Conservation (phyloP, 2,888 invertebrate species). For the Sericinus montela region DNA sequence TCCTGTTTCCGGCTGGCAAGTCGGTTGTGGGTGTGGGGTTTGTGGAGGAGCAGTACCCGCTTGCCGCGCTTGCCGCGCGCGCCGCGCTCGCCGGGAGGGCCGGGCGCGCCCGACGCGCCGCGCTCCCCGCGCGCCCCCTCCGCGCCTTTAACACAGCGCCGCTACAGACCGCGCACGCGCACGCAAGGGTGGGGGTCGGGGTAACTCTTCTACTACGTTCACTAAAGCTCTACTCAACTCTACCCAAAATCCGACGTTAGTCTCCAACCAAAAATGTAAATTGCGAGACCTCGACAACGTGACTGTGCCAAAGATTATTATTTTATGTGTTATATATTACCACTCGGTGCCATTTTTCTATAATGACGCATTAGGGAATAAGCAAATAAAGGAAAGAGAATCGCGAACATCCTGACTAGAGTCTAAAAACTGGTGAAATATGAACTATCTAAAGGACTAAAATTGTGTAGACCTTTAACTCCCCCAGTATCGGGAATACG, state of each 20-base stretch:
- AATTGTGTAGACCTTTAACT: too few relatives aligned
- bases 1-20: neutral
- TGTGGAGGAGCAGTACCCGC: conserved; percentile 91
- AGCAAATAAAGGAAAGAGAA: too few relatives aligned
- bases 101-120: conserved; percentile 88
- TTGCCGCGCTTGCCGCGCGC: conserved; percentile 95
- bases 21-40: conserved; percentile 4
- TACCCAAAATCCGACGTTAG: neutral
- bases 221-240: neutral
- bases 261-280: neutral
- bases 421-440: too few relatives aligned
- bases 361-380: too few relatives aligned
- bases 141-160: conserved; percentile 67
- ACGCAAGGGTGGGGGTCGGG: neutral
- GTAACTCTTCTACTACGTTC: neutral
- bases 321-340: too few relatives aligned
- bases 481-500: too few relatives aligned
- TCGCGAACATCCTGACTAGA: too few relatives aligned
- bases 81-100: conserved; percentile 92
- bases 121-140: conserved; percentile 87
- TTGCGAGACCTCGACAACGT: neutral
- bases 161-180: conserved; percentile 1
- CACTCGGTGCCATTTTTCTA: too few relatives aligned
- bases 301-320: too few relatives aligned
- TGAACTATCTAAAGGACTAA: too few relatives aligned